A percentile compares a stretch with the other conserved stretches of the same genome.
These are phyloP conservation scores for Chaetodon auriga DNA, from an alignment of 2,113 vertebrate species.

Conservation along the genomic window DNA sequence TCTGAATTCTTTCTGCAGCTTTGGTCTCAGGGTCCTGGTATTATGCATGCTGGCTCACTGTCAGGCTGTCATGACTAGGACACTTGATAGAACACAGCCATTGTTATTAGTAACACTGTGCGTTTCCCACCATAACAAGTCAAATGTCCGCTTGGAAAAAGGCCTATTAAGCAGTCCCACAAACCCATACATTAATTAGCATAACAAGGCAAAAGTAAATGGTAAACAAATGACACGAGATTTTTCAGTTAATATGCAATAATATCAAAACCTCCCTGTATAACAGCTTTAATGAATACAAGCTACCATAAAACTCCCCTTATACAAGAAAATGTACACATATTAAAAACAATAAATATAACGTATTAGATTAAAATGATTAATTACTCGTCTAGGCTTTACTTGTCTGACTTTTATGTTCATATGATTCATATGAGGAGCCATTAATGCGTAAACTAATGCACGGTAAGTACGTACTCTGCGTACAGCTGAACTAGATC, in stretches of 20 bases:
- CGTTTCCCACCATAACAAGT: background rate
- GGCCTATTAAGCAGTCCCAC: background rate
- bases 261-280: background rate
- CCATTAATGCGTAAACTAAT: background rate
- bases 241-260: background rate
- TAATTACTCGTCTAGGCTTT: too few relatives aligned
- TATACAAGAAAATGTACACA: too few relatives aligned
- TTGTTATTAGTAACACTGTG: background rate
- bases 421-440: background rate
- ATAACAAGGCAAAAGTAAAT: background rate
- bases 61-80: background rate
- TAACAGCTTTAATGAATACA: too few relatives aligned
- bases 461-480: background rate
- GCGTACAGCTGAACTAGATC: conserved; percentile 8
- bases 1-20: too few relatives aligned
- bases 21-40: background rate
- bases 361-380: too few relatives aligned
- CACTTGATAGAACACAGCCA: background rate
- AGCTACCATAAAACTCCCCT: too few relatives aligned
- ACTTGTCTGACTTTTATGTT: too few relatives aligned
- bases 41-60: background rate
- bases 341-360: too few relatives aligned
- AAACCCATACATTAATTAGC: background rate
- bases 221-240: background rate
- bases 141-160: background rate